Conservation (phyloP, 2,888 invertebrate genomes). For the Nephrotoma appendiculata region DNA sequence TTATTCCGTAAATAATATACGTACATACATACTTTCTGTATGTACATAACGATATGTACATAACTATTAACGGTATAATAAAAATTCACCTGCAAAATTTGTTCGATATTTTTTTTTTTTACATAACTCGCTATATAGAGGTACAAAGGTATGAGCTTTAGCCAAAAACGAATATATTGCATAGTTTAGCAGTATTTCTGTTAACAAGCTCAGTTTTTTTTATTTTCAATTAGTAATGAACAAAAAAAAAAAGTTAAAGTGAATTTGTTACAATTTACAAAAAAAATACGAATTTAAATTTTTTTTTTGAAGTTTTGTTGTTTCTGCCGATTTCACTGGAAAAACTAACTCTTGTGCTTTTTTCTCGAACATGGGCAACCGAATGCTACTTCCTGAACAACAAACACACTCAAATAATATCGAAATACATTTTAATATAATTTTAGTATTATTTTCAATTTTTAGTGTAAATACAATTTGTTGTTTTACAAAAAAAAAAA, state of each 20-base stretch:
- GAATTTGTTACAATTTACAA: not conserved
- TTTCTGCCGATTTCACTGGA: not conserved
- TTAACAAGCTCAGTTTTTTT: not conserved
- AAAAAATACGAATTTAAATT: not conserved
- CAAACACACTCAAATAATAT: not conserved
- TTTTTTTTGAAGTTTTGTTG: not conserved
- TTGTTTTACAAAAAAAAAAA: not conserved
- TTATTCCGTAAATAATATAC: not conserved
- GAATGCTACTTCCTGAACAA: not conserved
- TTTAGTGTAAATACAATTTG: not conserved
- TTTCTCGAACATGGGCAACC: not conserved
- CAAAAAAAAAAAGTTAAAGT: not conserved
- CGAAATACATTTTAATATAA: not conserved
- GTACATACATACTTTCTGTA: not conserved
- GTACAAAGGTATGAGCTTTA: not conserved
- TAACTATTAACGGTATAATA: not conserved
- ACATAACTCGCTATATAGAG: not conserved
- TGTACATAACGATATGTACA: not conserved
- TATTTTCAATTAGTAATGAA: not conserved
- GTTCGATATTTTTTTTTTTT: not conserved
- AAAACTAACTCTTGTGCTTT: not conserved
- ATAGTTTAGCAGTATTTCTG: not conserved
- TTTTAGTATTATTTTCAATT: not conserved
- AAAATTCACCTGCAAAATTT: not conserved
- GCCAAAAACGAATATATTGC: not conserved